phyloP scores from a whole-genome alignment of 1,140 invertebrate species.

The Cecropterus lyciades region DNA sequence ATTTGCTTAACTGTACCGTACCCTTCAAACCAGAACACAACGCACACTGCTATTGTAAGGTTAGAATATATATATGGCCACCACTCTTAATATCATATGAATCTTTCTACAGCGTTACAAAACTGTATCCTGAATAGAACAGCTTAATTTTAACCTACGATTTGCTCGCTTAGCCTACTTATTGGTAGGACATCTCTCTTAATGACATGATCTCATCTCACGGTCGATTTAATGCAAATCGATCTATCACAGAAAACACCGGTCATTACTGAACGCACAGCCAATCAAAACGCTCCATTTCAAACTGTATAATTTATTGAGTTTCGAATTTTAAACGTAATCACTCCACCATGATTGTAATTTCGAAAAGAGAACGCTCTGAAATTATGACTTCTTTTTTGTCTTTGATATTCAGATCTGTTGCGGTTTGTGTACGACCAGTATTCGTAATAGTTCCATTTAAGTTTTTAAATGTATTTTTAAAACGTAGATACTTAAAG shows the following conservation, averaged over 20 bases:
- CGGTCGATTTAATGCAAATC: slow-evolving; percentile 76
- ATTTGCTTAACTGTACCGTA: too few relatives aligned
- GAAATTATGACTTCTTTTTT: slow-evolving; percentile 41
- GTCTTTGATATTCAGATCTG: slow-evolving; percentile 30
- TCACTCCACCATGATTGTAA: slow-evolving; percentile 49
- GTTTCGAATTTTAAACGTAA: slow-evolving; percentile 58
- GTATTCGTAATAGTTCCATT: neutral
- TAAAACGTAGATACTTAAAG: too few relatives aligned
- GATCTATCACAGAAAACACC: slow-evolving; percentile 67
- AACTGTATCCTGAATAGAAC: too few relatives aligned
- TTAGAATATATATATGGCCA: too few relatives aligned
- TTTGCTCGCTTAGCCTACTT: neutral
- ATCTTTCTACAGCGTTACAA: too few relatives aligned
- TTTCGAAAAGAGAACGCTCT: slow-evolving; percentile 52
- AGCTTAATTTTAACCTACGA: neutral
- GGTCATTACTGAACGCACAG: slow-evolving; percentile 53
- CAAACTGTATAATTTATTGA: slow-evolving; percentile 66
- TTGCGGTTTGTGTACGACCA: slow-evolving; percentile 28
- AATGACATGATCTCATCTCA: slow-evolving; percentile 68
- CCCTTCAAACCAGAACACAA: too few relatives aligned
- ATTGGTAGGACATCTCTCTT: slow-evolving; percentile 9
- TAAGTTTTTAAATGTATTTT: too few relatives aligned
- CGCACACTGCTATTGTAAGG: too few relatives aligned
- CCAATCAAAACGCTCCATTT: slow-evolving; percentile 58
- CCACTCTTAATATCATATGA: too few relatives aligned